phyloP scores from a whole-genome alignment of 2,888 invertebrate genomes.

The Hydraecia micacea region DNA sequence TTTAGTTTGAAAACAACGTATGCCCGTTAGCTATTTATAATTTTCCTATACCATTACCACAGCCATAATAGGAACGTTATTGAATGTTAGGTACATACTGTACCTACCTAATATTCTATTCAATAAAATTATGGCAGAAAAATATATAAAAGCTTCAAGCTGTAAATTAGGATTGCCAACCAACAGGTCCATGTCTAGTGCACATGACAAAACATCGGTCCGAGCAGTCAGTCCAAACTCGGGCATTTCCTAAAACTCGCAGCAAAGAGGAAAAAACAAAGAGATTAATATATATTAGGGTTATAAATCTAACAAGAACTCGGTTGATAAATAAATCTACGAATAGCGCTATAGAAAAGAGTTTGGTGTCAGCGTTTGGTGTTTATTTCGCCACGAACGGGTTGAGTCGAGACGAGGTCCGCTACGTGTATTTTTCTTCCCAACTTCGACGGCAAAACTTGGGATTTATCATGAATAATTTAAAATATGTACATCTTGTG shows the following conservation, averaged over 20 bases:
- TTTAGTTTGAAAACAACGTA: constrained; percentile 39
- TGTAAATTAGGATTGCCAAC: constrained; percentile 23
- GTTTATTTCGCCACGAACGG: constrained; percentile 75
- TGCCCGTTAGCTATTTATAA: constrained; percentile 14
- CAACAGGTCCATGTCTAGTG: constrained; percentile 60
- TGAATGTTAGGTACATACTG: background rate
- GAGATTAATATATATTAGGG: constrained; percentile 75
- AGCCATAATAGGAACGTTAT: background rate
- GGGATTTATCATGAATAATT: constrained; percentile 87
- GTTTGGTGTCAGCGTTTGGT: constrained; percentile 77
- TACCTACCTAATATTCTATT: background rate
- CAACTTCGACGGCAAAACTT: constrained; percentile 79
- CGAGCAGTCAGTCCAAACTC: constrained; percentile 51
- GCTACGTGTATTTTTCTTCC: constrained; percentile 80
- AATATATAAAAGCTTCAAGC: background rate
- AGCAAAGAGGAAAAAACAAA: constrained; percentile 72
- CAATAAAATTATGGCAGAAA: background rate
- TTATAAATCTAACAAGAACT: constrained; percentile 76
- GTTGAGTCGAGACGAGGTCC: constrained; percentile 69
- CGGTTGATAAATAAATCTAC: constrained; percentile 78
- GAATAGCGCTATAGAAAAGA: constrained; percentile 76
- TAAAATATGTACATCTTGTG: constrained; percentile 80
- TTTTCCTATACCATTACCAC: background rate
- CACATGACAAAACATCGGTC: constrained; percentile 56
- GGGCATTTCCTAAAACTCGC: constrained; percentile 61